These are phyloP conservation scores for Parazoanthus atlanticus DNA, from an alignment of 92 coral and sea anemone species.

Conservation along the genomic window DNA sequence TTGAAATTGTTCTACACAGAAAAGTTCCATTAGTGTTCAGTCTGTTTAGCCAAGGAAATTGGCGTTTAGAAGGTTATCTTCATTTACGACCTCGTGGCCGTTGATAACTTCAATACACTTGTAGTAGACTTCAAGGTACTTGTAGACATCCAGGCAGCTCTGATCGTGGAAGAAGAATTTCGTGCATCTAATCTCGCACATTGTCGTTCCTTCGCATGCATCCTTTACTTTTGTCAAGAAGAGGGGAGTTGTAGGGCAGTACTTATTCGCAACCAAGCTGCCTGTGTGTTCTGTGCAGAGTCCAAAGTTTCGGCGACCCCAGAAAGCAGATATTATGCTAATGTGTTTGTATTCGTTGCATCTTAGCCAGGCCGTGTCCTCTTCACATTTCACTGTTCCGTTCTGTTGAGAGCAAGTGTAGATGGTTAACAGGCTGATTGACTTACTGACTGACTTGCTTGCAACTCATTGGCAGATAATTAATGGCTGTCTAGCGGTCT, in stretches of 20 bases:
- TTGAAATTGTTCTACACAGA: slow-evolving; percentile 33
- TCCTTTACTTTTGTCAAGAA: slow-evolving; percentile 99
- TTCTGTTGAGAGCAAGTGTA: slow-evolving; percentile 61
- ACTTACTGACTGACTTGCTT: too few relatives aligned
- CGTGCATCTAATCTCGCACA: slow-evolving; percentile 99
- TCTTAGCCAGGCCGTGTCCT: slow-evolving; percentile 99
- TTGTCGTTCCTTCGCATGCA: slow-evolving; percentile 99
- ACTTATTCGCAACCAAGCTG: slow-evolving; percentile 71
- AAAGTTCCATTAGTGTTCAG: slow-evolving; percentile 22
- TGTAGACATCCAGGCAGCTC: slow-evolving; percentile 87
- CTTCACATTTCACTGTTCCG: slow-evolving; percentile 99
- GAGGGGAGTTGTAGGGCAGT: slow-evolving; percentile 95
- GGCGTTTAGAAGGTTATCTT: slow-evolving; percentile 98
- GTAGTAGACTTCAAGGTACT: slow-evolving; percentile 99
- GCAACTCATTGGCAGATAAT: neutral
- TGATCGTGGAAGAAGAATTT: slow-evolving; percentile 96
- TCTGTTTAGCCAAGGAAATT: slow-evolving; percentile 88
- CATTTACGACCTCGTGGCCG: slow-evolving; percentile 99
- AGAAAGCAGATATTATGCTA: slow-evolving; percentile 99
- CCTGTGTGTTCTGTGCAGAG: slow-evolving; percentile 99
- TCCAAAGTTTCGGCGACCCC: slow-evolving; percentile 99
- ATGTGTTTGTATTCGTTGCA: slow-evolving; percentile 99
- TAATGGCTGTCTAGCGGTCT: too few relatives aligned
- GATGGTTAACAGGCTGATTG: neutral
- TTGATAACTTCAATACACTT: slow-evolving; percentile 99